Base-by-base conservation (phyloP, 2,113 vertebrate species). In the Thunnus maccoyii region DNA sequence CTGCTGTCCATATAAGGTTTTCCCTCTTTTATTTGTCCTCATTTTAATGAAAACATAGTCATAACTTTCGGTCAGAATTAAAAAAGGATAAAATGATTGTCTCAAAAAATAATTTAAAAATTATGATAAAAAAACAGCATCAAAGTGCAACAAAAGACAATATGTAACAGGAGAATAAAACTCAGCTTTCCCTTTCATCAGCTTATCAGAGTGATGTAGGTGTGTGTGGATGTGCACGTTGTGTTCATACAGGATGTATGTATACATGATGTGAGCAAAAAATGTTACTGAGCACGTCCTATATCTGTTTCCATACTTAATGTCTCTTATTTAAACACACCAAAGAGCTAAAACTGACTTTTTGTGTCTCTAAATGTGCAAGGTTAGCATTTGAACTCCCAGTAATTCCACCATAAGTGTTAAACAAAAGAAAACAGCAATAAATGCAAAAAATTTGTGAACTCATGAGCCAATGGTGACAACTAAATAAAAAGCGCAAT, bases 51-150 rank as follows among this genome's bases (percentile, higher is more conserved):
- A 86, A 84, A 77, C 78, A 70, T 61, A 76, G 32, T 66, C 80
- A 22, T 17, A 72, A 44, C 27, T 60, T 90, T 89, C 86, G 91
- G 81, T 91, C 87, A 62, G 78, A 75, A 71, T 82, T 50, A 68
- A 66, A 78, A 83, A 72, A 80, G 80, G 20, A 61, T 86, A 88
- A 85, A 91, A 91, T 17, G 68, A 89, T 88, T 86, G 78, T 90
- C 84, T 86, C 65, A 80, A 84, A 86, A 90, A 82, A 90, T 78
- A 89, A 82, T 73, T 82, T 80, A 87, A 86, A 80, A 91, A 81
- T 36, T 12, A 66, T 57, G 48, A 56, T 67, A 82, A 80, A 80
- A 87, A 91, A 82, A 86, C 51, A 86, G 56, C 66, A 64, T 65
- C 50, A 82, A 65, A 89, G 51, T 77, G 64, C 47, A 88, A 88